These are phyloP conservation scores for Arnoldichthys spilopterus DNA, from an alignment of 2,797 vertebrate genomes.

Conservation along the genomic window DNA sequence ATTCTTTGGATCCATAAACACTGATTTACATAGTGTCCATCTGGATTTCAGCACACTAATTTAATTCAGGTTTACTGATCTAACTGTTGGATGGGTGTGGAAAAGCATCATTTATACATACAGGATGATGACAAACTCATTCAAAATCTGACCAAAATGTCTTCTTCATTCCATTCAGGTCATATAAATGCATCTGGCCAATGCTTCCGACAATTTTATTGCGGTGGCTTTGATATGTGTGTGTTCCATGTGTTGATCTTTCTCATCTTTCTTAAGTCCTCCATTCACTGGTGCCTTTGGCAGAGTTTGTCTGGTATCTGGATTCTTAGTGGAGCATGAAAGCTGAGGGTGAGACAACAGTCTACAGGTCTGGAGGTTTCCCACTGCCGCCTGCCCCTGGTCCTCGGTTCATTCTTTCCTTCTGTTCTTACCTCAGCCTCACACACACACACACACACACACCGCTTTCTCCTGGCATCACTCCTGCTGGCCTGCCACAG, in stretches of 20 bases:
- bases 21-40: neutral
- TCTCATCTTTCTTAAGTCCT: neutral
- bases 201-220: neutral
- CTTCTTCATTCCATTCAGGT: neutral
- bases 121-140: neutral
- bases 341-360: slow-evolving; percentile 15
- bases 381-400: neutral
- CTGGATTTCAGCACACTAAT: neutral
- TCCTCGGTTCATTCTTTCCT: slow-evolving; percentile 42
- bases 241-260: neutral
- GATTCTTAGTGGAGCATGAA: neutral
- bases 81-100: neutral
- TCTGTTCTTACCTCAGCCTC: slow-evolving; percentile 36
- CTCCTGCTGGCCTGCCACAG: slow-evolving; percentile 17
- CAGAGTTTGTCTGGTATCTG: neutral
- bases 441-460: neutral
- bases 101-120: neutral
- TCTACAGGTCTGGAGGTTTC: slow-evolving; percentile 3
- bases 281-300: slow-evolving; percentile 10
- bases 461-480: slow-evolving; percentile 15
- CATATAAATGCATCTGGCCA: neutral
- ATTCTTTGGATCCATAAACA: neutral
- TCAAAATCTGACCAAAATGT: neutral
- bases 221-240: neutral
- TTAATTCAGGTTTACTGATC: neutral